phyloP scores from a whole-genome alignment of 2,888 invertebrate genomes.

The Andricus curvator region DNA sequence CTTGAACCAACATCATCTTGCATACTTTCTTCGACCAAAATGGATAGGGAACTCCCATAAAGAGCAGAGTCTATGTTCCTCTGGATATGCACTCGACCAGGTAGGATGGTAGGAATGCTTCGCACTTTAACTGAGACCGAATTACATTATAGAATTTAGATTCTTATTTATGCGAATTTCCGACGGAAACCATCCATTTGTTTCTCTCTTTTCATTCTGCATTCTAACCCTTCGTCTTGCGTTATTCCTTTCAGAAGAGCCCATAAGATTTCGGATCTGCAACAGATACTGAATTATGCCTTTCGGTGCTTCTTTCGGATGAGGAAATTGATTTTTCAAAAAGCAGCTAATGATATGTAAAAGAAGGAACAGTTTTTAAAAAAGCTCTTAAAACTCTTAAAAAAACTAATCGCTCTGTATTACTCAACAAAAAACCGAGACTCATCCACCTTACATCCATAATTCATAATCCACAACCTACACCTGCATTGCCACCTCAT shows the following conservation, averaged over 20 bases:
- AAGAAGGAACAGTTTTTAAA: too few relatives aligned
- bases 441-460: not conserved
- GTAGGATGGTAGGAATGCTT: slow-evolving; percentile 24
- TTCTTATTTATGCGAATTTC: not conserved
- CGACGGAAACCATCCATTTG: not conserved
- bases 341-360: too few relatives aligned
- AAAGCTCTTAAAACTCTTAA: too few relatives aligned
- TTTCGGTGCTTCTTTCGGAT: too few relatives aligned
- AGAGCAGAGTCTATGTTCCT: slow-evolving; percentile 20
- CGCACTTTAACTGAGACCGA: slow-evolving; percentile 7
- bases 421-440: not conserved
- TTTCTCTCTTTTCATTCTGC: not conserved
- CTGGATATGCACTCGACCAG: slow-evolving; percentile 7
- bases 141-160: not conserved
- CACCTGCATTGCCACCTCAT: not conserved
- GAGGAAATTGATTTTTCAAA: too few relatives aligned
- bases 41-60: slow-evolving; percentile 30
- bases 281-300: too few relatives aligned
- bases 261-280: not conserved
- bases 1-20: slow-evolving; percentile 36
- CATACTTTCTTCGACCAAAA: slow-evolving; percentile 34
- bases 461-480: not conserved
- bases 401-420: too few relatives aligned
- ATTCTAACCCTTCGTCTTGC: not conserved
- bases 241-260: not conserved